phyloP scores from a whole-genome alignment of 2,113 vertebrate species.

The Phyllostomus discolor region DNA sequence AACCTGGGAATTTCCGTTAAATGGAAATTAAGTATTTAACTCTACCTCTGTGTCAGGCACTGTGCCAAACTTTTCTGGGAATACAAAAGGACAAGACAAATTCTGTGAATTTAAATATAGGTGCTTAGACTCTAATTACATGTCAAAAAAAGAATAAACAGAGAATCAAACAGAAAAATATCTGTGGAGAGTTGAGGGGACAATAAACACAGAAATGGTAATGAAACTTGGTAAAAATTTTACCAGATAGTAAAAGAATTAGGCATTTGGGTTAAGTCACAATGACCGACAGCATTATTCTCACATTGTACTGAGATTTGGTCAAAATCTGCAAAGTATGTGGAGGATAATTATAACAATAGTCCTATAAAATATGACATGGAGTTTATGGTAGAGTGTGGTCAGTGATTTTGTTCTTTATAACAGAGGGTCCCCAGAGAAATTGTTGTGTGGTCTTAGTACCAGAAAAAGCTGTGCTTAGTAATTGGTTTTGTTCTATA shows the following conservation, averaged over 20 bases:
- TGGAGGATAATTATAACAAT: neutral
- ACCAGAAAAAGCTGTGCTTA: neutral
- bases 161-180: neutral
- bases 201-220: neutral
- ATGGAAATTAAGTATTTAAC: neutral
- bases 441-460: neutral
- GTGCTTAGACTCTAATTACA: neutral
- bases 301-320: neutral
- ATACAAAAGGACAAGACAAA: neutral
- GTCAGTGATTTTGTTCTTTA: neutral
- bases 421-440: neutral
- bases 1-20: neutral
- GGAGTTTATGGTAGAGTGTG: neutral
- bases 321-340: neutral
- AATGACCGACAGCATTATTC: neutral
- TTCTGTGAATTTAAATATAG: neutral
- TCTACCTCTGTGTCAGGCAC: neutral
- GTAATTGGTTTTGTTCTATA: neutral
- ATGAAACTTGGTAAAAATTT: neutral
- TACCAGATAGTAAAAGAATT: neutral
- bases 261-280: neutral
- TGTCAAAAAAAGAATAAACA: neutral
- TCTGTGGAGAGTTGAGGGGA: neutral
- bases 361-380: neutral
- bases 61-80: neutral